Evolutionary conservation across 2,797 vertebrate species (phyloP).

Genomic region (Falco columbarius): DNA sequence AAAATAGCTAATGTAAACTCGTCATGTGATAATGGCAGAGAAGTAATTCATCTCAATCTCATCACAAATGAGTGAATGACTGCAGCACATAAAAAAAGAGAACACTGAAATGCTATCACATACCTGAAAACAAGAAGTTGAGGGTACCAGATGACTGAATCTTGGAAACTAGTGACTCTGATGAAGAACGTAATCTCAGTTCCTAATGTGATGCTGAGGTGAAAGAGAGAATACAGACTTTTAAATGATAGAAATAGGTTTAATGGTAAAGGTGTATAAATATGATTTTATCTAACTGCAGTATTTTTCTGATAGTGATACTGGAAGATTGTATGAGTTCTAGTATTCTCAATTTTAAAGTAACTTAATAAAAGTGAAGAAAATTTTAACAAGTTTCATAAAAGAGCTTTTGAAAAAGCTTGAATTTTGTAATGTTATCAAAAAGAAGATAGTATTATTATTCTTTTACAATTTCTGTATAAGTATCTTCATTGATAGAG

Average conservation of each 20-base stretch:
- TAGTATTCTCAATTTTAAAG: neutral
- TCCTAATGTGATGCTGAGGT: neutral
- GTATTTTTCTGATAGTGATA: neutral
- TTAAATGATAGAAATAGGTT: neutral
- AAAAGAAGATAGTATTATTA: neutral
- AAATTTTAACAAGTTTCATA: neutral
- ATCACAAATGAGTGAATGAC: neutral
- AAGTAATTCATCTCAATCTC: neutral
- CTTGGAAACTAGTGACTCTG: neutral
- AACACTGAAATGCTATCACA: neutral
- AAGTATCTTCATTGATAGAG: neutral
- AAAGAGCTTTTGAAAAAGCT: neutral
- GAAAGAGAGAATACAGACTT: neutral
- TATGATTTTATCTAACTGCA: neutral
- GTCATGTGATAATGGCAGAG: neutral
- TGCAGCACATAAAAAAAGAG: neutral
- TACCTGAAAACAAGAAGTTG: neutral
- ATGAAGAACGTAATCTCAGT: neutral
- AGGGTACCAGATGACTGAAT: neutral
- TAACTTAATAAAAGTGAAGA: neutral
- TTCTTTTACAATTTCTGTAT: neutral
- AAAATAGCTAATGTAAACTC: neutral
- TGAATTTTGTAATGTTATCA: neutral
- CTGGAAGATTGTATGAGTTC: neutral
- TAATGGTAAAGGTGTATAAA: neutral